phyloP scores from a whole-genome alignment of 2,888 invertebrate genomes.

The Nemotelus nigrinus region DNA sequence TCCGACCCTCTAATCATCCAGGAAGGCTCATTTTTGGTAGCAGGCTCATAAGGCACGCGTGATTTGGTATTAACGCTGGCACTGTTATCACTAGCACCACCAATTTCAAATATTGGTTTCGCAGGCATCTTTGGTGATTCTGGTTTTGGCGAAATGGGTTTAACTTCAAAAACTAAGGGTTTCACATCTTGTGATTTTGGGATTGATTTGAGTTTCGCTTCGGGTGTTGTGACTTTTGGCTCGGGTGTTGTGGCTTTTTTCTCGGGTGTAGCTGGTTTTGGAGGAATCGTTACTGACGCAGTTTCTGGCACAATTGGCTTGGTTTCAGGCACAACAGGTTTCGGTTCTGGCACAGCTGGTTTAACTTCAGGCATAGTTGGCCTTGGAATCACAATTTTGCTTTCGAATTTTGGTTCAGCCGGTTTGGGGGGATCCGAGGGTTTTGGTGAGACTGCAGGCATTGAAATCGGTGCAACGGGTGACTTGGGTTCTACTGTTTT shows the following conservation, averaged over 20 bases:
- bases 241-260: constrained; percentile 27
- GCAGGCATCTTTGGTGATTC: constrained; percentile 9
- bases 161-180: constrained; percentile 21
- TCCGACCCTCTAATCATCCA: constrained; percentile 52
- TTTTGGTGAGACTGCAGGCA: constrained; percentile 45
- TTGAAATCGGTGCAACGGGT: constrained; percentile 1
- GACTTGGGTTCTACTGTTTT: constrained; percentile 25
- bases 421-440: constrained; percentile 45
- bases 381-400: constrained; percentile 35
- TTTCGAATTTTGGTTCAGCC: constrained; percentile 2
- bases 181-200: constrained; percentile 28
- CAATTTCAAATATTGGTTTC: neutral
- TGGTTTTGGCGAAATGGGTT: constrained; percentile 57
- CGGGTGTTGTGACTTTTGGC: constrained; percentile 22
- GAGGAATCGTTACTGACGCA: constrained; percentile 2
- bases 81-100: neutral
- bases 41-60: constrained; percentile 49
- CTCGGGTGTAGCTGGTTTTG: neutral
- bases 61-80: constrained; percentile 53
- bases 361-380: constrained; percentile 30
- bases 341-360: constrained; percentile 1
- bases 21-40: constrained; percentile 51
- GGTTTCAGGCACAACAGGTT: constrained; percentile 49
- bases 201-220: constrained; percentile 19
- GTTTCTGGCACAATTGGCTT: constrained; percentile 58